Evolutionary conservation across 2,797 vertebrate species (phyloP), one percentile per base, ranked within the genome.

Genomic region (Mionectes olivaceus): DNA sequence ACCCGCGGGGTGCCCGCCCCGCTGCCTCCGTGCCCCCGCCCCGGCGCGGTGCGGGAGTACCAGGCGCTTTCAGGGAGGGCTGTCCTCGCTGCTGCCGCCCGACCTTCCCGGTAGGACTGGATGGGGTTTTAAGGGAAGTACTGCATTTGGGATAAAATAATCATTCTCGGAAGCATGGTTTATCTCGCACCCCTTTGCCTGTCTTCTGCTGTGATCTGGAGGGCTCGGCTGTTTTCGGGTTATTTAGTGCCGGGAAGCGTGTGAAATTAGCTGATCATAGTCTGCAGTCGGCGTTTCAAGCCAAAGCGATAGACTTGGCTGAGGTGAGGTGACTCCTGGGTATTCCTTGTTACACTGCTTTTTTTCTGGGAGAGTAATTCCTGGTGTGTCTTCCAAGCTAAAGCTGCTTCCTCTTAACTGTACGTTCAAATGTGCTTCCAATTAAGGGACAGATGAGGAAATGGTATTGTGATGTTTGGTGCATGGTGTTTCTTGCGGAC

Each of bases 81-180:
- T 19, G n/a, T 9, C 49, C 57, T 55, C n/a, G 14, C 61, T 19
- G 75, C 84, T 21, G 86, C 74, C 39, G 37, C 39, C 50, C 46
- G 52, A 63, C 15, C 39, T 73, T 74, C 77, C 60, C 77, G 77
- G 69, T 63, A 49, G 85, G 88, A 46, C 14, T 78, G 71, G 52
- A 47, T 9, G 57, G 77, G 81, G 19, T 37, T 27, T 82, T 22
- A 5, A 46, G 37, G 87, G 91, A 43, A 61, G 82, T 30, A 11
- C 4, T 27, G n/a, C 23, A 1, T 35, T n/a, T 12, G 76, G 47
- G 61, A 44, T 15, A 2, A 19, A 37, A 5, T 1, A 4, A 8
- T 30, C 5, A 0, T 50, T 82, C 59, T n/a, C 32, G 2, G 19
- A 67, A 46, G 41, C 22, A 0, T 5, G 33, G 2, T 70, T 63